A percentile compares a stretch with the other conserved stretches of the same genome.
These are phyloP conservation scores for Biston betularia DNA, from an alignment of 2,888 invertebrate genomes.

Conservation along the genomic window DNA sequence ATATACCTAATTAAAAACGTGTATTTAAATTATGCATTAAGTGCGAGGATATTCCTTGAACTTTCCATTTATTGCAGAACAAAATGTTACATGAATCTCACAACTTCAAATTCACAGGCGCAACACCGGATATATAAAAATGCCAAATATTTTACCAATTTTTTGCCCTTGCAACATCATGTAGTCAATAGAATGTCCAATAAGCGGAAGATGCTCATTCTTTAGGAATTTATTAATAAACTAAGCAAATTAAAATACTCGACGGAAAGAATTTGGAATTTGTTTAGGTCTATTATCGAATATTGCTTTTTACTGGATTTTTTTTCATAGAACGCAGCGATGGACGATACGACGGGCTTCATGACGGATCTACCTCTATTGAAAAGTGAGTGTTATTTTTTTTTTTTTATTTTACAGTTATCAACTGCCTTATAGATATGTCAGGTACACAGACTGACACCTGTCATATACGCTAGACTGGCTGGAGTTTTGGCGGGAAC, in stretches of 20 bases:
- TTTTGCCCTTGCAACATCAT: constrained; percentile 46
- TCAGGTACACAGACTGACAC: no score
- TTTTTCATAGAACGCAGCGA: constrained; percentile 90
- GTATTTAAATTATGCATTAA: constrained; percentile 63
- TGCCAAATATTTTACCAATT: constrained; percentile 41
- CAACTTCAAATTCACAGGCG: constrained; percentile 14
- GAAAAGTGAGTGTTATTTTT: constrained; percentile 90
- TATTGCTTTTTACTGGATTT: constrained; percentile 22
- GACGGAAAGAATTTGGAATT: constrained; percentile 41
- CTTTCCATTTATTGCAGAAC: constrained; percentile 51
- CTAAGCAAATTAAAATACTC: constrained; percentile 47
- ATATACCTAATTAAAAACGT: background rate
- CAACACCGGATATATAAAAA: constrained; percentile 37
- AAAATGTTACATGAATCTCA: constrained; percentile 18
- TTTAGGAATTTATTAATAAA: constrained; percentile 48
- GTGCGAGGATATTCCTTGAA: constrained; percentile 59
- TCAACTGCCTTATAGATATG: no score
- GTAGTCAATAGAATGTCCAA: constrained; percentile 42
- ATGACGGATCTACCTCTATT: constrained; percentile 96
- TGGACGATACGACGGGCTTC: constrained; percentile 95
- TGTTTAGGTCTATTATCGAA: constrained; percentile 31
- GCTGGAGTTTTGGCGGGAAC: no score
- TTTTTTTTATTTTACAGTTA: no score
- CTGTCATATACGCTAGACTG: no score
- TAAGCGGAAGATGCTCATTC: constrained; percentile 41